Percentiles rank a stretch among this genome's conserved stretches.
Conservation (phyloP, 2,113 vertebrate species). For the Phrynosoma blainvillii region DNA sequence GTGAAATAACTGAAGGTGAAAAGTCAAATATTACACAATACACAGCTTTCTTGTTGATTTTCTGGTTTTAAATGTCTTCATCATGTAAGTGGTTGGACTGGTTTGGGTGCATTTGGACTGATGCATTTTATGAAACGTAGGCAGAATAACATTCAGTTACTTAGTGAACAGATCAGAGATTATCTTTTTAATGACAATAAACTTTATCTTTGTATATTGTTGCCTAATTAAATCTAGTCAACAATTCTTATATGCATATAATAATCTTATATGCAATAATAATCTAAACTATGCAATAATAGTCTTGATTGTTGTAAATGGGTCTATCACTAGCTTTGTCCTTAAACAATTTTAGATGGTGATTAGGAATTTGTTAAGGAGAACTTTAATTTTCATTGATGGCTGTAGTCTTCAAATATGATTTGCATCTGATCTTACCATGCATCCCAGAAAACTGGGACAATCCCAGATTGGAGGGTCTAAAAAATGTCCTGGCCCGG, state of each 20-base stretch:
- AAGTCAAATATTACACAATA: not conserved
- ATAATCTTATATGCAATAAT: too few relatives aligned
- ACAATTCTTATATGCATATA: not conserved
- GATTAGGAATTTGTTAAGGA: not conserved
- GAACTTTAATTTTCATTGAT: not conserved
- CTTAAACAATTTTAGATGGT: not conserved
- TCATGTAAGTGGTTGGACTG: not conserved
- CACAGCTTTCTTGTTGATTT: not conserved
- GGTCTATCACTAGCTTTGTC: too few relatives aligned
- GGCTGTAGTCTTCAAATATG: not conserved
- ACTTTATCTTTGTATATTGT: not conserved
- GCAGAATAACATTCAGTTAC: not conserved
- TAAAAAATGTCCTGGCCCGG: too few relatives aligned
- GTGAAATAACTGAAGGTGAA: not conserved
- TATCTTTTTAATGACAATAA: not conserved
- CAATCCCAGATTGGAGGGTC: too few relatives aligned
- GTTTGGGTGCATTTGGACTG: not conserved
- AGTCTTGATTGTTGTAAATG: not conserved
- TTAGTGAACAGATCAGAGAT: not conserved
- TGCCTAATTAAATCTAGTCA: not conserved
- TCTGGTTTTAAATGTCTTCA: not conserved
- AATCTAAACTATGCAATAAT: too few relatives aligned
- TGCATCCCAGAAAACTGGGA: too few relatives aligned
- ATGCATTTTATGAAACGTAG: conserved; percentile 13
- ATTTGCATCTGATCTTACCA: too few relatives aligned